Conservation (phyloP, 2,888 invertebrate species). For the Slavum lentiscoides region DNA sequence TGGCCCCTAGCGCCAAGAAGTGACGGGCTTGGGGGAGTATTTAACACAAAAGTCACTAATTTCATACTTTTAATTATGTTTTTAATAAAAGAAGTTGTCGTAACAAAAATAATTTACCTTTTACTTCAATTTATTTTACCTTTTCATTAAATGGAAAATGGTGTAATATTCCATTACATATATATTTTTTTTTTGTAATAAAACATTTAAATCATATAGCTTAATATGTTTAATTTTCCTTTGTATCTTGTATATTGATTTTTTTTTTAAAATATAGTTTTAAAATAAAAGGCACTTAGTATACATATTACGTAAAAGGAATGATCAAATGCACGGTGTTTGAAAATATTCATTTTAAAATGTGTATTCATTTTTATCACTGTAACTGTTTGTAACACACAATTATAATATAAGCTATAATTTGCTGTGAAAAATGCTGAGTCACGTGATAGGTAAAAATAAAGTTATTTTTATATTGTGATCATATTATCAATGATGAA, state of each 20-base stretch:
- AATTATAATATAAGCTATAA: too few species aligned
- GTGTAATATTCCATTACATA: slow-evolving; percentile 10
- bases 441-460: too few species aligned
- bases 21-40: slow-evolving; percentile 71
- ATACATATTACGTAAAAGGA: too few species aligned
- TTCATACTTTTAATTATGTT: slow-evolving; percentile 31
- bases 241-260: slow-evolving; percentile 14
- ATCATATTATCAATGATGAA: too few species aligned
- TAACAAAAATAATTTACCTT: slow-evolving; percentile 30
- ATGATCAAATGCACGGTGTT: neutral
- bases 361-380: too few species aligned
- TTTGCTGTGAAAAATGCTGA: too few species aligned
- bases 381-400: too few species aligned
- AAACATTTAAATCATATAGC: slow-evolving; percentile 55
- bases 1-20: slow-evolving; percentile 79
- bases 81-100: slow-evolving; percentile 43
- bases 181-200: slow-evolving; percentile 33
- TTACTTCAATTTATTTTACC: slow-evolving; percentile 25
- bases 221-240: neutral
- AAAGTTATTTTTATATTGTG: too few species aligned
- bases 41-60: slow-evolving; percentile 59
- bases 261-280: neutral
- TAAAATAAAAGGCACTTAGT: neutral
- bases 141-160: slow-evolving; percentile 20
- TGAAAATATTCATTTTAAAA: neutral